These are phyloP conservation scores for Gymnothorax javanicus DNA, from an alignment of 2,797 vertebrate species.

Conservation along the genomic window DNA sequence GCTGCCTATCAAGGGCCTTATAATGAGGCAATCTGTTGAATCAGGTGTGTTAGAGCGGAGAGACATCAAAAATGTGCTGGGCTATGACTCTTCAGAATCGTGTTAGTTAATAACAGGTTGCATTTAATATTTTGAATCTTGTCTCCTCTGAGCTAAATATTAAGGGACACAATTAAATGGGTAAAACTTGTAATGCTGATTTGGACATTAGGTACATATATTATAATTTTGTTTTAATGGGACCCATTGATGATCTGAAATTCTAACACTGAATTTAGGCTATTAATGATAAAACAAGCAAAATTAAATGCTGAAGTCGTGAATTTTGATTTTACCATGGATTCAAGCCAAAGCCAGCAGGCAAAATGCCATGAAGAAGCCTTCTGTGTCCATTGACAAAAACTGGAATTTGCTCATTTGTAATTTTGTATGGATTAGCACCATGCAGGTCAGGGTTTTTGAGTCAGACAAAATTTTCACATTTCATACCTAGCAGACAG, in stretches of 20 bases:
- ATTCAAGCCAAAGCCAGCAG: not conserved
- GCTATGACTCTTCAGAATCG: no score
- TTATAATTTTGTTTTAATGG: not conserved
- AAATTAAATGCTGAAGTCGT: not conserved
- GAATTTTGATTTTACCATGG: not conserved
- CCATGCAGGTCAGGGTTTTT: no score
- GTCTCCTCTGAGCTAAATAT: not conserved
- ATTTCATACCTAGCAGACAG: no score
- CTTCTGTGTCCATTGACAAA: not conserved
- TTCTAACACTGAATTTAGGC: not conserved
- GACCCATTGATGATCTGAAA: not conserved
- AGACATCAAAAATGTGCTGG: no score
- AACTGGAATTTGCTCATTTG: not conserved
- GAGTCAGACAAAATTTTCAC: no score
- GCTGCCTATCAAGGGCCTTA: no score
- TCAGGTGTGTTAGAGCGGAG: no score
- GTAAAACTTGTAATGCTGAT: not conserved
- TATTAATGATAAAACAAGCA: not conserved
- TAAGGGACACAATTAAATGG: not conserved
- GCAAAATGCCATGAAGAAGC: not conserved
- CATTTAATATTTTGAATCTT: not conserved
- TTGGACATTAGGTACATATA: not conserved
- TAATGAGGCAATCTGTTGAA: no score
- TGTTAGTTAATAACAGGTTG: not conserved
- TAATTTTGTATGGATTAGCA: no score